phyloP scores from a whole-genome alignment of 2,113 vertebrate genomes.

The Salvelinus namaycush region DNA sequence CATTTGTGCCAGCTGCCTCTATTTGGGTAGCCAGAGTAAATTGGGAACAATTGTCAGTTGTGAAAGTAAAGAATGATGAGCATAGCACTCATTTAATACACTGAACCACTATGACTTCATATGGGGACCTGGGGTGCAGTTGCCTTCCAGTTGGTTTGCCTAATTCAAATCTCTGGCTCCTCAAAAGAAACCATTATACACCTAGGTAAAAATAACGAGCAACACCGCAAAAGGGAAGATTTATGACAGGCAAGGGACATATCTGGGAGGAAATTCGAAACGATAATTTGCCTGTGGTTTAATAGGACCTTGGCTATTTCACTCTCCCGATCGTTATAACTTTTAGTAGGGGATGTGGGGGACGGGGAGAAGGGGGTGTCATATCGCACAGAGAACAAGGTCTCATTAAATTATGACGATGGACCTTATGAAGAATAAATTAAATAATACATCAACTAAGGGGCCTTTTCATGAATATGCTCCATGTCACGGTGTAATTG shows the following conservation, averaged over 20 bases:
- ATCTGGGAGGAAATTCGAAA: conserved; percentile 43
- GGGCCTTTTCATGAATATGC: conserved; percentile 9
- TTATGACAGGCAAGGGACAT: conserved; percentile 48
- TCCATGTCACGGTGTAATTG: conserved; percentile 20
- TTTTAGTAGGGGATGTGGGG: not conserved
- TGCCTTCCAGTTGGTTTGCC: conserved; percentile 9
- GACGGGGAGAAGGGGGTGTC: not conserved
- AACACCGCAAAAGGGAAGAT: conserved; percentile 30
- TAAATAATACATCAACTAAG: conserved; percentile 24
- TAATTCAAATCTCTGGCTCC: conserved; percentile 26
- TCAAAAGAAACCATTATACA: conserved; percentile 18
- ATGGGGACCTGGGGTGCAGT: not conserved
- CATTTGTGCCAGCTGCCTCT: not conserved
- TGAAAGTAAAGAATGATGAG: conserved; percentile 15
- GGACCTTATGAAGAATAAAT: conserved; percentile 10
- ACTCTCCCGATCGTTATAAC: conserved; percentile 19
- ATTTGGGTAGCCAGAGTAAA: not conserved
- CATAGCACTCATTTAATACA: not conserved
- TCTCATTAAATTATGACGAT: conserved; percentile 19
- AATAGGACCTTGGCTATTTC: conserved; percentile 37
- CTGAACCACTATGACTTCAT: conserved; percentile 19
- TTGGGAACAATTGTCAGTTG: not conserved
- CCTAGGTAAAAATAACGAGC: conserved; percentile 39
- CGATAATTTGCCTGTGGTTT: conserved; percentile 44
- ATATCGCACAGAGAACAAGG: not conserved